phyloP scores from a whole-genome alignment of 2,888 invertebrate species.

The Ormyrus thymus region DNA sequence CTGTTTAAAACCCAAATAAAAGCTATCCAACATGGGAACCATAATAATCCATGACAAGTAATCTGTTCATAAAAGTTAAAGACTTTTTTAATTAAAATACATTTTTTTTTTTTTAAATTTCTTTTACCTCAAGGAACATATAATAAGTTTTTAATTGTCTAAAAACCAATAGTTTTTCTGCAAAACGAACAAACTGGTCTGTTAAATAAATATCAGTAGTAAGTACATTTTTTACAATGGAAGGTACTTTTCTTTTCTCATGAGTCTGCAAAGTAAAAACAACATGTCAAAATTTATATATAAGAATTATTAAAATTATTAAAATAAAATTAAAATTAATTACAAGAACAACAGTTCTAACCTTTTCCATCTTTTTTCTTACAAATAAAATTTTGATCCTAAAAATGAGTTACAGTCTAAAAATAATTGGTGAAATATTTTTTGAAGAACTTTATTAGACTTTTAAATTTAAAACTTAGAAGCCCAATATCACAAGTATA shows the following conservation, averaged over 20 bases:
- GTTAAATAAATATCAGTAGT: slow-evolving; percentile 72
- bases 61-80: slow-evolving; percentile 76
- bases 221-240: slow-evolving; percentile 66
- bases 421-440: too few relatives aligned
- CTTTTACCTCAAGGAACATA: slow-evolving; percentile 76
- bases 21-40: slow-evolving; percentile 86
- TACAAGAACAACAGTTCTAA: too few relatives aligned
- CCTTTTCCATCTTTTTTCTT: too few relatives aligned
- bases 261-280: slow-evolving; percentile 29
- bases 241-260: slow-evolving; percentile 68
- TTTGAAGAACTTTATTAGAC: too few relatives aligned
- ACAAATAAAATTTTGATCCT: too few relatives aligned
- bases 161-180: slow-evolving; percentile 68
- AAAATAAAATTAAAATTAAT: too few relatives aligned
- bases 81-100: background rate
- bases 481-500: too few relatives aligned
- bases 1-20: slow-evolving; percentile 86
- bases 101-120: slow-evolving; percentile 24
- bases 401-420: too few relatives aligned
- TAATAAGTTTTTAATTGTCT: slow-evolving; percentile 74
- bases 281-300: slow-evolving; percentile 3
- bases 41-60: slow-evolving; percentile 92
- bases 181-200: slow-evolving; percentile 68
- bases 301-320: background rate
- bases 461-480: too few relatives aligned